Percentiles rank a stretch among this genome's conserved stretches.
Conservation (phyloP, 2,797 vertebrate genomes). For the Danio albolineatus region DNA sequence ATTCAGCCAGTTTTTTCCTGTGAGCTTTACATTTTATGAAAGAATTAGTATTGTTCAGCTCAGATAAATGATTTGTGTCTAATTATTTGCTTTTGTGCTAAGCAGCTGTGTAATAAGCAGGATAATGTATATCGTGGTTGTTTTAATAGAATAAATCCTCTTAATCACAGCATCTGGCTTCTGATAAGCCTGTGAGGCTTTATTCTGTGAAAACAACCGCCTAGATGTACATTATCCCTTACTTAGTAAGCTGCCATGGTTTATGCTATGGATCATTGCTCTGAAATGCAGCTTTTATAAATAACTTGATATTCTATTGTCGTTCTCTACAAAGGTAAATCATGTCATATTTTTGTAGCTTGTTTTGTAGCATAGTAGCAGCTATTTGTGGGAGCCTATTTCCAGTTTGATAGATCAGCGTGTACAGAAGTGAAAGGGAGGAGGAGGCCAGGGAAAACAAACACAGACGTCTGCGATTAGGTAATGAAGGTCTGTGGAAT, state of each 20-base stretch:
- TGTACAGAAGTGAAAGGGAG: slow-evolving; percentile 1
- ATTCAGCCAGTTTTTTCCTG: no score
- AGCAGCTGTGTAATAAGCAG: no score
- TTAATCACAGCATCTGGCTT: no score
- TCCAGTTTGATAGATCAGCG: slow-evolving; percentile 53
- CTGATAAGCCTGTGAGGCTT: no score
- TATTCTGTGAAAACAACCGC: no score
- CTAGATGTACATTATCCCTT: no score
- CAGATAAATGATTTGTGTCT: no score
- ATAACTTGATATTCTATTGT: slow-evolving; percentile 30
- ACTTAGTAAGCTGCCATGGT: background rate
- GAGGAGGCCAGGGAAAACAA: slow-evolving; percentile 52
- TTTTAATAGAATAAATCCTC: no score
- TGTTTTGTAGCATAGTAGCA: slow-evolving; percentile 35
- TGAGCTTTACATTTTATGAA: no score
- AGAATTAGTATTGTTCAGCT: no score
- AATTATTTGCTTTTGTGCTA: no score
- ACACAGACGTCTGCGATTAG: slow-evolving; percentile 50
- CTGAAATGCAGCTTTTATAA: background rate
- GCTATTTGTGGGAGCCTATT: slow-evolving; percentile 46
- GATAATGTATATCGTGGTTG: no score
- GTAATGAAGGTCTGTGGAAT: slow-evolving; percentile 43
- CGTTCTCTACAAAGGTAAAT: slow-evolving; percentile 41
- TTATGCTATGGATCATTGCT: slow-evolving; percentile 9
- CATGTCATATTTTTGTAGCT: slow-evolving; percentile 35